phyloP scores from a whole-genome alignment of 2,888 invertebrate genomes.

The Oscheius sp. region DNA sequence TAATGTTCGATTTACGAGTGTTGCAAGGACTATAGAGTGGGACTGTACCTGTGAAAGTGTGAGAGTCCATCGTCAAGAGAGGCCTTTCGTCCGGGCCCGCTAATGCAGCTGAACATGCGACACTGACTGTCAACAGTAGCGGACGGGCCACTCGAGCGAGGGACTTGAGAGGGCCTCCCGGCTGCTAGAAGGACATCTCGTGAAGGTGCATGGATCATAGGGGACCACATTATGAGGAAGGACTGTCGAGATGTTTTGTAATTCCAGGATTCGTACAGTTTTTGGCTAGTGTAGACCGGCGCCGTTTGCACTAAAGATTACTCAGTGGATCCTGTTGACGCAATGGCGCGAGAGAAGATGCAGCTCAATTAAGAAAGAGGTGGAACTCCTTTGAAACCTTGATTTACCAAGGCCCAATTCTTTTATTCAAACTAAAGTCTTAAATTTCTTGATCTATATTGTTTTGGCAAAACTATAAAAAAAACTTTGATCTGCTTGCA shows the following conservation, averaged over 20 bases:
- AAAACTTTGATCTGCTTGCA: no score
- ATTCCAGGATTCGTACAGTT: slow-evolving; percentile 13
- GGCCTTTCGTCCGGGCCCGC: slow-evolving; percentile 27
- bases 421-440: no score
- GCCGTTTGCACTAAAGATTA: slow-evolving; percentile 30
- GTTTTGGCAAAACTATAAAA: no score
- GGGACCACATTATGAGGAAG: background rate
- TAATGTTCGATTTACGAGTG: no score
- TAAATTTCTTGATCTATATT: no score
- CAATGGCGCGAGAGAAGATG: background rate
- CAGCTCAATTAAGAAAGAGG: no score
- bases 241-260: background rate
- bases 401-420: no score
- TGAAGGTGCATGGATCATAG: background rate
- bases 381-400: no score
- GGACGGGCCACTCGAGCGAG: slow-evolving; percentile 27
- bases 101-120: slow-evolving; percentile 35
- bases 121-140: slow-evolving; percentile 32
- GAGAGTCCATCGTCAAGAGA: slow-evolving; percentile 29
- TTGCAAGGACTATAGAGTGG: no score
- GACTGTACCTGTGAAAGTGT: slow-evolving; percentile 20
- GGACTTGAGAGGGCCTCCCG: slow-evolving; percentile 30
- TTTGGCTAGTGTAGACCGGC: background rate
- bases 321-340: slow-evolving; percentile 37
- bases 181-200: slow-evolving; percentile 1